Evolutionary conservation across 53 echinoderm and acorn worm species (phyloP).

Genomic region (Echinometra lucunter): DNA sequence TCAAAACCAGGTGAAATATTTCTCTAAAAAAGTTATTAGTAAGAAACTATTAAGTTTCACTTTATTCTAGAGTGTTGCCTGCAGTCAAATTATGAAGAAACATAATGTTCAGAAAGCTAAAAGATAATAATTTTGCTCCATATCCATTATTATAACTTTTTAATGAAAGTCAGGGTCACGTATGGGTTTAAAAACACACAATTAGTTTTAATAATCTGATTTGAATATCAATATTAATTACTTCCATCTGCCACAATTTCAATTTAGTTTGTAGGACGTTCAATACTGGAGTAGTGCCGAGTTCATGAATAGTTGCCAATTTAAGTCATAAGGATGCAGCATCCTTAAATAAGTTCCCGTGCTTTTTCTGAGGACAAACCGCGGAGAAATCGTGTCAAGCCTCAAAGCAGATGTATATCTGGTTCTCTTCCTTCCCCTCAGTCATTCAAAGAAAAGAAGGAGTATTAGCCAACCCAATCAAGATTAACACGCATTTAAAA

Average conservation of each 20-base stretch:
- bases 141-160: not conserved
- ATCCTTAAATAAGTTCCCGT: not conserved
- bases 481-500: not conserved
- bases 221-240: no score
- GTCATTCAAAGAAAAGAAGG: not conserved
- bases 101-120: no score
- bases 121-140: no score
- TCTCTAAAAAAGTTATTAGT: no score
- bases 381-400: constrained; percentile 18
- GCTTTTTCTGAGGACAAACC: constrained; percentile 19
- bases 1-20: no score
- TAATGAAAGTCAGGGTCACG: not conserved
- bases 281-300: not conserved
- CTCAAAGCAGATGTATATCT: constrained; percentile 29
- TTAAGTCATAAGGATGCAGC: not conserved
- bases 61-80: no score
- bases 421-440: constrained; percentile 49
- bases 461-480: not conserved
- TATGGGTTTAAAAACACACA: no score
- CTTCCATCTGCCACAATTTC: not conserved
- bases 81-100: no score
- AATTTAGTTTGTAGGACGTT: no score
- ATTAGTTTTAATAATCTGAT: no score
- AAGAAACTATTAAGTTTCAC: no score
- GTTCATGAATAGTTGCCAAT: not conserved